A percentile compares a stretch with the other conserved stretches of the same genome.
Conservation (phyloP, 1,140 invertebrate genomes). For the Branchinecta lynchi region DNA sequence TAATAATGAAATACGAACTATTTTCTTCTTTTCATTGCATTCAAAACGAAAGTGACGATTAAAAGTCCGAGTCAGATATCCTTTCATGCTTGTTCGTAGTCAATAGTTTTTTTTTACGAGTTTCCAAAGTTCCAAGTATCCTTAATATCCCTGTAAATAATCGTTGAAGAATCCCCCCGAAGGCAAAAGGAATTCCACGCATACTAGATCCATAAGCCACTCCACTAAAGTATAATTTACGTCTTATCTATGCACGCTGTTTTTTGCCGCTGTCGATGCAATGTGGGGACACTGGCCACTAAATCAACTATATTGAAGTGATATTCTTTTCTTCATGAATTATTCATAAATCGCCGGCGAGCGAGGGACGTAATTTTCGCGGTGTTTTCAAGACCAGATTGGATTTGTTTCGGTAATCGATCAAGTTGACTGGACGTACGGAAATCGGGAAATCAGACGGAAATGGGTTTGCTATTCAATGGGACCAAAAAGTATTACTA, state of each 20-base stretch:
- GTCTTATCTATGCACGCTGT: conserved; percentile 2
- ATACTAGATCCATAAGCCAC: not conserved
- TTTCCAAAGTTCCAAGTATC: too few relatives aligned
- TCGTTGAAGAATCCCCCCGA: too few relatives aligned
- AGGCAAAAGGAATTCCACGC: too few relatives aligned
- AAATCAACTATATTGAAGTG: conserved; percentile 4
- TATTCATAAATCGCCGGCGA: not conserved
- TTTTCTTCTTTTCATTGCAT: too few relatives aligned
- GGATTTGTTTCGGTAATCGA: conserved; percentile 11
- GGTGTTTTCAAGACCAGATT: conserved; percentile 11
- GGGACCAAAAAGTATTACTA: not conserved
- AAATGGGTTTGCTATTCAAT: not conserved
- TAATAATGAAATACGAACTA: too few relatives aligned
- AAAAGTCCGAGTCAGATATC: too few relatives aligned
- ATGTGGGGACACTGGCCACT: not conserved
- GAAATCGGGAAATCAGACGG: not conserved
- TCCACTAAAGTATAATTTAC: not conserved
- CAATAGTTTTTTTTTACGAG: too few relatives aligned
- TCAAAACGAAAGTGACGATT: too few relatives aligned
- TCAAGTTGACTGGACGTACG: not conserved
- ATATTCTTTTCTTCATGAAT: conserved; percentile 8
- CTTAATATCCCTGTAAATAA: too few relatives aligned
- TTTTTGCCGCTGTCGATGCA: not conserved
- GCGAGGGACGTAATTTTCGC: not conserved
- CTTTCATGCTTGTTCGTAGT: too few relatives aligned